These are phyloP conservation scores for Drosophila quadrilineata DNA, from an alignment of 1,140 invertebrate species.

Conservation along the genomic window DNA sequence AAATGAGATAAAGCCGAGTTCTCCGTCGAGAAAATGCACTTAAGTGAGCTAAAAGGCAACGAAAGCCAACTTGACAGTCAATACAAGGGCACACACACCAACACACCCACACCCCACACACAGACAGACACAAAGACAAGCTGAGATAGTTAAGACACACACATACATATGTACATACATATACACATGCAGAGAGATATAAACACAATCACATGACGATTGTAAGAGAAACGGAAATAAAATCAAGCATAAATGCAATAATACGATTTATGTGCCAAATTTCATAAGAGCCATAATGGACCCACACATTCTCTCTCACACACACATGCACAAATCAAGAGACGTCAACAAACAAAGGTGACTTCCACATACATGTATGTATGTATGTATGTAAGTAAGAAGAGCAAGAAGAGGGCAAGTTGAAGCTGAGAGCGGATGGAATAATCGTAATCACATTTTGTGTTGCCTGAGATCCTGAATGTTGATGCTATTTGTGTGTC, in stretches of 20 bases:
- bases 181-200: constrained; percentile 16
- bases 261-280: constrained; percentile 80
- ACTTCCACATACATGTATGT: constrained; percentile 29
- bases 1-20: constrained; percentile 61
- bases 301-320: constrained; percentile 28
- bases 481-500: constrained; percentile 68
- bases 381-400: not conserved
- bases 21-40: constrained; percentile 55
- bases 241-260: constrained; percentile 81
- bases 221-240: constrained; percentile 68
- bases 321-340: constrained; percentile 40
- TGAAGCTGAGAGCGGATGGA: constrained; percentile 25
- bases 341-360: constrained; percentile 69
- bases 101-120: not conserved
- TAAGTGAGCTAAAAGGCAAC: constrained; percentile 48
- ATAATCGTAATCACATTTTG: constrained; percentile 74
- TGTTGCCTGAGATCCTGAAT: constrained; percentile 38
- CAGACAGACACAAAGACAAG: too few relatives aligned
- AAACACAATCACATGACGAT: constrained; percentile 58
- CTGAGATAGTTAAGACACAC: too few relatives aligned
- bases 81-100: constrained; percentile 18
- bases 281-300: constrained; percentile 77
- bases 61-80: constrained; percentile 75
- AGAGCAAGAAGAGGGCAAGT: not conserved
- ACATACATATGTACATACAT: constrained; percentile 1